Evolutionary conservation across 1,140 invertebrate genomes (phyloP), one percentile per base, ranked within the genome.

Genomic region (Vanessa tameamea): DNA sequence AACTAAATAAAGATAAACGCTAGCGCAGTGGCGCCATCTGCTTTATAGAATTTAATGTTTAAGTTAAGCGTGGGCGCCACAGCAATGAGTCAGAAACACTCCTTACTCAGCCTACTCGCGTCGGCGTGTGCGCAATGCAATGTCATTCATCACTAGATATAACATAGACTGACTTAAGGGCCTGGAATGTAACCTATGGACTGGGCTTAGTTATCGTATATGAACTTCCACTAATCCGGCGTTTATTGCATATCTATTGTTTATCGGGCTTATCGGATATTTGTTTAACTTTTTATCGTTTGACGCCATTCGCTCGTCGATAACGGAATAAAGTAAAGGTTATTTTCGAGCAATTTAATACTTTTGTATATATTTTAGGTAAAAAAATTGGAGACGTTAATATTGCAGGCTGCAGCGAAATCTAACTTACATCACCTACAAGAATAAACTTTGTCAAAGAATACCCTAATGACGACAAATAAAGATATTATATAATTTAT

Each of bases 61-160:
- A 78, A 78, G 75, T 77, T 69, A 79, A 77, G 82, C 82, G 85
- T 89, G 86, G 88, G 88, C 87, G 87, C 86, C 84, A 75, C 69
- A 16, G 59, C 64, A 73, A 69, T 88, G 87, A 88, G 75, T 87
- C 88, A 87, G 69, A 82, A 80, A 77, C 86, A 86, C 87, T 87
- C 86, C 87, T 85, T 84, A 79, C 79, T 78, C 78, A 78, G 78
- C 78, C 78, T 81, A 80, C 84, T 74, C 79, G 82, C 75, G 69
- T 66, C 82, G 78, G 70, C 78, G 78, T 75, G 78, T 77, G 75
- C 78, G 75, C 74, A 73, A 78, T 78, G 69, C 63, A 71, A 53
- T 51, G 71, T 57, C 75, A 77, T 79, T 82, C 78, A 74, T 80
- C 75, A 72, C 70, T 57, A 57, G 48, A 72, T 65, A 72, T 72